Evolutionary conservation across 2,888 invertebrate species (phyloP), one percentile per base, ranked within the genome.

Genomic region (Pterobdella sp.): DNA sequence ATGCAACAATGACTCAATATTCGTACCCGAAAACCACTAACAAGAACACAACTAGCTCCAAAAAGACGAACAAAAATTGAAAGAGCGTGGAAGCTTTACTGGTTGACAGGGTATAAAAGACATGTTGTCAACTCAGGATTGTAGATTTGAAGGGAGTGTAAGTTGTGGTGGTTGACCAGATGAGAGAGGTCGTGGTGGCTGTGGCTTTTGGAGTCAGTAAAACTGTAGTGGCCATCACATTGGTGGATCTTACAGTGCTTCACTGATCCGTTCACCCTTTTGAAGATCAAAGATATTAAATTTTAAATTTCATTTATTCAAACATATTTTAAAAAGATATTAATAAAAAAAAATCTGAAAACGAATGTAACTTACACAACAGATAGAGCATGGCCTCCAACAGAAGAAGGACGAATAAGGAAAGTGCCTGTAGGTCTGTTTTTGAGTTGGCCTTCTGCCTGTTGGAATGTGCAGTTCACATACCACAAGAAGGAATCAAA

Each of bases 391-490:
- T 90, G 90, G 79, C 93, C 91, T n/a, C 75, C 77, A 77, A 92
- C 74, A n/a, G 34, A 49, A 52, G 75, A 91, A 71, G 85, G 84
- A 76, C 97, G 87, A 78, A 98, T 91, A 75, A 98, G 87, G 85
- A 97, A 98, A 65, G 97, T 95, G 73, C 97, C 97, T 81, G 92
- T 90, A 0, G 89, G 89, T 80, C 89, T 89, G 14, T 88, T 89
- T 32, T 86, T 85, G 22, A 96, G 86, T 78, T 90, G 82, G 42
- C 86, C 86, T 81, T 92, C 92, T 4, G 95, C 94, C 77, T 89
- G 88, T 0, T 87, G 87, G 4, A 95, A 88, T 0, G 91, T 89
- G 80, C 90, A 91, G 77, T 90, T 88, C 1, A 81, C 75, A n/a
- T 79, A 77, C 83, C 83, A 83, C 7, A 10, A 79, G 77, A 29